Percentiles rank a stretch among this genome's conserved stretches.
These are phyloP conservation scores for Linyphia triangularis DNA, from an alignment of 2,888 invertebrate genomes.

Conservation along the genomic window DNA sequence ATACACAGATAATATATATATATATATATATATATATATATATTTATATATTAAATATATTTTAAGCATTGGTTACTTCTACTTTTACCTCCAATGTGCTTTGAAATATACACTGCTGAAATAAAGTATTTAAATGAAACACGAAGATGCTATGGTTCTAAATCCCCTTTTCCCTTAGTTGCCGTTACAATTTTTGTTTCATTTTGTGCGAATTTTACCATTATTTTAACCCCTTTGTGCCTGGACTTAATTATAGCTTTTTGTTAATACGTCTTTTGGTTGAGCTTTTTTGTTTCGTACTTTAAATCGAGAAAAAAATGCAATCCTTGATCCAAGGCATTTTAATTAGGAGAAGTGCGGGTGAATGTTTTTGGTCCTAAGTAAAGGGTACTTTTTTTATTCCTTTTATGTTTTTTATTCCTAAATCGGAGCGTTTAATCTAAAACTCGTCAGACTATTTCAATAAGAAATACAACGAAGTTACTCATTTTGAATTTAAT, in stretches of 20 bases:
- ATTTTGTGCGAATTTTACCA: constrained; percentile 28
- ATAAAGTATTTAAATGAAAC: too few species aligned
- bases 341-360: constrained; percentile 61
- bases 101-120: too few species aligned
- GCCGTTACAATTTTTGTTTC: constrained; percentile 7
- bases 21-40: too few species aligned
- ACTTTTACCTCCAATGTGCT: too few species aligned
- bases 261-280: constrained; percentile 39
- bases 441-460: constrained; percentile 55
- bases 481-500: constrained; percentile 59
- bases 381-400: constrained; percentile 24
- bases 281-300: constrained; percentile 5
- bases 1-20: too few species aligned
- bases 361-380: constrained; percentile 12
- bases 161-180: too few species aligned
- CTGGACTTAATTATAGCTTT: constrained; percentile 56
- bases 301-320: constrained; percentile 34
- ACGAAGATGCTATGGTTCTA: too few species aligned
- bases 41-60: too few species aligned
- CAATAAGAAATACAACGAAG: constrained; percentile 30
- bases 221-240: constrained; percentile 39
- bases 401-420: constrained; percentile 15
- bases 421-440: constrained; percentile 54
- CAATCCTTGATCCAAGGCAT: constrained; percentile 57
- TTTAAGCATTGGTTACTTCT: too few species aligned